phyloP scores from a whole-genome alignment of 1,140 invertebrate species.

The Chionoecetes opilio region DNA sequence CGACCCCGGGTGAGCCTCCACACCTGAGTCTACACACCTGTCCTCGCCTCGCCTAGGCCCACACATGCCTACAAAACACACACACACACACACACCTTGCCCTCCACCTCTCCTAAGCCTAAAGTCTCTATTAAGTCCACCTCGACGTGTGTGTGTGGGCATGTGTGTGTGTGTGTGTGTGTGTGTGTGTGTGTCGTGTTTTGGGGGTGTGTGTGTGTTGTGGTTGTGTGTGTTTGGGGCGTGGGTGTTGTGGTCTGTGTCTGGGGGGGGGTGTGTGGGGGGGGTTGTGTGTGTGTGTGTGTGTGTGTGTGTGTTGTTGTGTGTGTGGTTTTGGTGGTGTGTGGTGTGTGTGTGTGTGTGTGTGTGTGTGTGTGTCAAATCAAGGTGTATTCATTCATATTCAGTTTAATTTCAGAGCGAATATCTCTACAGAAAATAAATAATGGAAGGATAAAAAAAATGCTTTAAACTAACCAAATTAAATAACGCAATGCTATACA shows the following conservation, averaged over 20 bases:
- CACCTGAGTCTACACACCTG: background rate
- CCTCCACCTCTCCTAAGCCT: background rate
- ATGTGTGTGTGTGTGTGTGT: slow-evolving; percentile 13
- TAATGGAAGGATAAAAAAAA: no score
- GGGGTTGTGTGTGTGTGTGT: slow-evolving; percentile 24
- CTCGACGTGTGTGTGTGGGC: no score
- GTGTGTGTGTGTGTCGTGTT: slow-evolving; percentile 20
- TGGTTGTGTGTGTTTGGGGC: no score
- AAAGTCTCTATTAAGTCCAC: slow-evolving; percentile 5
- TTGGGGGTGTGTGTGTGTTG: background rate
- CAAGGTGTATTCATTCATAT: background rate
- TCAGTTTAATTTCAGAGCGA: no score
- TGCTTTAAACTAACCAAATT: no score
- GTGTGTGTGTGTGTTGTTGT: background rate
- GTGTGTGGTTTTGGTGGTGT: background rate
- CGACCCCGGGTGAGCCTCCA: background rate
- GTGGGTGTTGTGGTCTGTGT: background rate
- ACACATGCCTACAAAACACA: slow-evolving; percentile 4
- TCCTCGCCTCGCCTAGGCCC: background rate
- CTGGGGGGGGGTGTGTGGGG: background rate
- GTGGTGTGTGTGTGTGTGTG: background rate
- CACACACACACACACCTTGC: background rate
- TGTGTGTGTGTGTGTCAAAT: background rate
- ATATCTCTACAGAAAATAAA: no score
- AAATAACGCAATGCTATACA: no score